Base-by-base conservation (phyloP, 1,140 invertebrate genomes). In the Drosophila albomicans region DNA sequence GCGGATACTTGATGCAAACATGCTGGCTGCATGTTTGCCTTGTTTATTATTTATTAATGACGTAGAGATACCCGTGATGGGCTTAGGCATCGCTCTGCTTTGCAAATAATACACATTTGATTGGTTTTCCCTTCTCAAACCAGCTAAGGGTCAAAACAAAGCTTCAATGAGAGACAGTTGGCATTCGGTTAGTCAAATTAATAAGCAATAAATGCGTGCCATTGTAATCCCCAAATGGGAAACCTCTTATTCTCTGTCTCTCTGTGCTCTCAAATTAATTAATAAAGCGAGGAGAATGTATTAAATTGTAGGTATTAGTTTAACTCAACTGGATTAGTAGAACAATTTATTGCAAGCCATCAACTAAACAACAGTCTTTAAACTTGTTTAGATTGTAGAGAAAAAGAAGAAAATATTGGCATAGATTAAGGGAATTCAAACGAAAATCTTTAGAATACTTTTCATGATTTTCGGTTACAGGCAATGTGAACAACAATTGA, bases 41-140 rank as follows among this genome's bases (percentile, higher is more conserved):
- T 52, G 30, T 71, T 61, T 65, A 76, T 76, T 76, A 71, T 54
- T 72, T 76, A 76, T 71, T 72, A 59, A 75, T 75, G 48, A 64
- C 20, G 57, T n/a, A n/a, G 32, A 38, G 45, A 63, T 70, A 56
- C 48, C 49, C 56, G 41, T 32, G 65, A 48, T 46, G 30, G 20
- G 25, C n/a, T 10, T 57, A 57, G 35, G 13, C 32, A 65, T 20
- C 49, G 62, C 43, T 45, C 13, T 10, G 13, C 25, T 15, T 41
- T 25, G 59, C 57, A 74, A 68, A 74, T 56, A 51, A 75, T 58
- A 43, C 46, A 51, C 45, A 59, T 52, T 52, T 54, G 73, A 65
- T 64, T 75, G 61, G 11, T 54, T 70, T 63, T 11, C 58, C 16
- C 6, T 8, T 2, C 13, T 10, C 13, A 13, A 20, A 56, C 10